These are phyloP conservation scores for Dinomys branickii DNA, from an alignment of 2,113 vertebrate species.

Conservation along the genomic window DNA sequence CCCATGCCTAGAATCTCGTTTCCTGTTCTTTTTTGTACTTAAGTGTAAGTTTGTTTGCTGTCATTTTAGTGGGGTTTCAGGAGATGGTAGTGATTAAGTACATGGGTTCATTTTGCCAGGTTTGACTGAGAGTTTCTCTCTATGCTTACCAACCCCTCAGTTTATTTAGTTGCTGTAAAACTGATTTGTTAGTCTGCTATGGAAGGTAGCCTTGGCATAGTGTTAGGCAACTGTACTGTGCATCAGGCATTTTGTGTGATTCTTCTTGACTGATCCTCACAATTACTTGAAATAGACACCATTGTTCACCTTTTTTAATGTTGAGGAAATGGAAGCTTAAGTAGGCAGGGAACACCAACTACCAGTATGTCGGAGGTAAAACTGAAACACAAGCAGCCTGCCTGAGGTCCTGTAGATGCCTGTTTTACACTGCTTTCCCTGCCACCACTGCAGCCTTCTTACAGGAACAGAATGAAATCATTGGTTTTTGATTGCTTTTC, in stretches of 20 bases:
- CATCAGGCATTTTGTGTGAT: background rate
- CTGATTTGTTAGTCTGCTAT: background rate
- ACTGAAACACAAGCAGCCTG: background rate
- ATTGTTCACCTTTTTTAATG: background rate
- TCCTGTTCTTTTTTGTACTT: background rate
- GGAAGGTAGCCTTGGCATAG: background rate
- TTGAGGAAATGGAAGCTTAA: background rate
- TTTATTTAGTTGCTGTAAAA: background rate
- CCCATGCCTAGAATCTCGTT: background rate
- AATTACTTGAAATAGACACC: background rate
- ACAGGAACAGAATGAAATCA: background rate
- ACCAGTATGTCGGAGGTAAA: background rate
- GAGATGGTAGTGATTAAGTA: background rate
- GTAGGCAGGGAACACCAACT: background rate
- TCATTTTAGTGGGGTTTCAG: background rate
- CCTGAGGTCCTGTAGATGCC: background rate
- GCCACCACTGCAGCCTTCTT: background rate
- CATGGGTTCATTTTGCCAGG: background rate
- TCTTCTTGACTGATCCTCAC: background rate
- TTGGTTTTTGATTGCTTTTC: slow-evolving; percentile 16
- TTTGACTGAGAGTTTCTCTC: background rate
- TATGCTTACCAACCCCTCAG: background rate
- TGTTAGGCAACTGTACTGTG: background rate
- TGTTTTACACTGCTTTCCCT: background rate
- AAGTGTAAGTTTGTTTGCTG: background rate